Base-by-base conservation (phyloP, 2,888 invertebrate genomes). In the Catocala sponsa region DNA sequence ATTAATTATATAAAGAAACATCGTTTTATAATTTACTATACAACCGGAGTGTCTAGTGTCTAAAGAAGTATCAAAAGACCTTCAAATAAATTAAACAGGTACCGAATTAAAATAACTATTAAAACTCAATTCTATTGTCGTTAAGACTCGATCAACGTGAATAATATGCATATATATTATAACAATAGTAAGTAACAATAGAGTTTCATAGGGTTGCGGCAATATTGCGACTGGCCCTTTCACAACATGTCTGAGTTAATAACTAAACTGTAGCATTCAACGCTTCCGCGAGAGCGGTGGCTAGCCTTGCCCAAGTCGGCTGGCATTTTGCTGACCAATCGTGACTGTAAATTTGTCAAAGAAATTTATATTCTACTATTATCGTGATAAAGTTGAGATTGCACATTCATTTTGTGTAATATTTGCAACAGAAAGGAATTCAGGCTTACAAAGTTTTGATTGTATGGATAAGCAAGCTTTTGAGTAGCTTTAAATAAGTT, bases 261-360 rank as follows among this genome's bases (percentile, higher is more conserved):
- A 72, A 61, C 48, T 10, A 61, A 46, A 67, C 61, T 59, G 64
- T 64, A 68, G 54, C 70, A 77, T 67, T 63, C 58, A 63, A 62
- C 57, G 61, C 70, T 77, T 77, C 77, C 77, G 78, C 63, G 78
- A 75, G 76, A 75, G 59, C 42, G 61, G 74, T 68, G 62, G 78
- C 46, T 74, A 70, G 68, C 77, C 77, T 77, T 76, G 76, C 64
- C 58, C 63, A 33, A 32, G 15, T 48, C 60, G 50, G 43, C 43
- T 78, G 74, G 64, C 70, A 74, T 78, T 77, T 59, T 76, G 52
- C 71, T 70, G 76, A 68, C 76, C 74, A 64, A 50, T 72, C 58
- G 70, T 66, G 70, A 58, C 61, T 49, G 52, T 43, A 55, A 52
- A 65, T 53, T 56, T 69, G 58, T 58, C 55, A 61, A 68, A 35